Percentiles rank a stretch among this genome's conserved stretches.
Conservation (phyloP, 2,888 invertebrate species). For the Euzetes globulus region DNA sequence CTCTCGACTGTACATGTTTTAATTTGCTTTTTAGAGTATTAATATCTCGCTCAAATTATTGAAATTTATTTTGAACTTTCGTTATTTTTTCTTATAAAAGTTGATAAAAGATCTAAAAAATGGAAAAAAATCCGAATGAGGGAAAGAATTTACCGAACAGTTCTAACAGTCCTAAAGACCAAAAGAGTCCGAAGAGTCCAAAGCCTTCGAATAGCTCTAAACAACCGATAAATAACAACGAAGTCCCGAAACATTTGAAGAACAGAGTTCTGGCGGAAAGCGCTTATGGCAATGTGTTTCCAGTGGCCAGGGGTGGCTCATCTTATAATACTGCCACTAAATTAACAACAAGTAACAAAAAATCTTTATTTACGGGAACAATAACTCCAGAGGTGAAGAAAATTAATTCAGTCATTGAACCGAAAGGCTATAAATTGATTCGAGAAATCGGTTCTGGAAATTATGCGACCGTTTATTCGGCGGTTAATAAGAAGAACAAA, state of each 20-base stretch:
- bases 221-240: too few relatives aligned
- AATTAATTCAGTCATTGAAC: constrained; percentile 3
- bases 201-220: neutral
- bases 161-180: neutral
- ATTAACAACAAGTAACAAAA: neutral
- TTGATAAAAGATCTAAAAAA: too few relatives aligned
- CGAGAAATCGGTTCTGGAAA: constrained; percentile 5
- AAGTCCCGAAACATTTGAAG: neutral
- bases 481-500: neutral
- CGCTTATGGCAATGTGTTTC: constrained; percentile 4
- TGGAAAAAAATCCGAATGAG: neutral
- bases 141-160: neutral
- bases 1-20: too few relatives aligned
- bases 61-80: too few relatives aligned
- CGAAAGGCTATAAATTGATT: neutral
- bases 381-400: neutral
- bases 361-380: neutral
- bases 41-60: too few relatives aligned
- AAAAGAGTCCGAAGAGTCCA: neutral
- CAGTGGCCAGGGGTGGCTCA: neutral
- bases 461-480: constrained; percentile 14
- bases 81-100: too few relatives aligned
- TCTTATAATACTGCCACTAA: neutral
- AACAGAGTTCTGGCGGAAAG: neutral
- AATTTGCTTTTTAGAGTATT: too few relatives aligned